Evolutionary conservation across 1,140 invertebrate species (phyloP).

Genomic region (Drosophila eugracilis): DNA sequence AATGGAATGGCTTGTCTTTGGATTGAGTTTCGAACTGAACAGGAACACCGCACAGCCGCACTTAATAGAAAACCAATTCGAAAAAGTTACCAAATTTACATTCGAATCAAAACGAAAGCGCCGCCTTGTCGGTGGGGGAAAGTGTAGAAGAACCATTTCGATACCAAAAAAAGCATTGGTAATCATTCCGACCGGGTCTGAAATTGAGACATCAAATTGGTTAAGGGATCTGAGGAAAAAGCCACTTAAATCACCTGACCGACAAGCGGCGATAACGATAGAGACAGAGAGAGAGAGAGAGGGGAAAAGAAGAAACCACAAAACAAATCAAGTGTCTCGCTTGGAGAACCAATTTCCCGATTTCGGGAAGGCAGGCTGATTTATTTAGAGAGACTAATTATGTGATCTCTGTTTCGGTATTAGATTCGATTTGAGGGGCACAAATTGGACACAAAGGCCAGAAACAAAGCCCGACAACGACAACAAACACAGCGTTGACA

Average conservation of each 20-base stretch:
- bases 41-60: conserved; percentile 71
- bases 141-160: conserved; percentile 29
- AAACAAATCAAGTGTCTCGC: conserved; percentile 66
- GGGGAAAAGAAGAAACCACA: conserved; percentile 30
- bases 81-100: conserved; percentile 51
- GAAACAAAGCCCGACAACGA: conserved; percentile 58
- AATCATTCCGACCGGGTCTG: conserved; percentile 29
- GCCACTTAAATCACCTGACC: conserved; percentile 75
- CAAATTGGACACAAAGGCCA: neutral
- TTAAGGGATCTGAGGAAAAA: conserved; percentile 36
- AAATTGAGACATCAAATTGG: conserved; percentile 76
- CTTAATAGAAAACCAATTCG: conserved; percentile 70
- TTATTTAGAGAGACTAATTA: conserved; percentile 80
- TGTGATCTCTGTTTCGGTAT: conserved; percentile 58
- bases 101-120: conserved; percentile 63
- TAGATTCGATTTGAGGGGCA: conserved; percentile 21
- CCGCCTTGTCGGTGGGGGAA: conserved; percentile 13
- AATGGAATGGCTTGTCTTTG: conserved; percentile 34
- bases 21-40: no score
- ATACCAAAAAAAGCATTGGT: conserved; percentile 18
- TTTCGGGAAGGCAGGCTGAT: conserved; percentile 63
- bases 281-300: no score
- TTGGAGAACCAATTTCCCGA: conserved; percentile 24
- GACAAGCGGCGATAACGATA: conserved; percentile 75
- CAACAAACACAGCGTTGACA: conserved; percentile 73